Percentiles rank a stretch among this genome's conserved stretches.
Evolutionary conservation across 2,888 invertebrate species (phyloP).

Genomic region (Cephus pulcher): DNA sequence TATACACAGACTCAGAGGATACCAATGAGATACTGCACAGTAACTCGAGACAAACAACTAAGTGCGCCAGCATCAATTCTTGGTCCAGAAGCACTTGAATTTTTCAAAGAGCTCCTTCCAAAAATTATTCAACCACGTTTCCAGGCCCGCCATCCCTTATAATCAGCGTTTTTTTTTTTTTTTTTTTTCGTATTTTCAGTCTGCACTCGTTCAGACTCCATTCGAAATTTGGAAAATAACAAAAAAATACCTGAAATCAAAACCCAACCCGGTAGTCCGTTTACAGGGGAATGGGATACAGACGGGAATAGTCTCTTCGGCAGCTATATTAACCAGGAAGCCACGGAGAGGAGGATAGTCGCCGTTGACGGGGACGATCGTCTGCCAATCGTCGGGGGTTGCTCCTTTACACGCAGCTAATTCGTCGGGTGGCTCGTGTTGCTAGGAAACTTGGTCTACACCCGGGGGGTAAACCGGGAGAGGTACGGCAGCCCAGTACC

Average conservation of each 20-base stretch:
- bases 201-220: background rate
- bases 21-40: background rate
- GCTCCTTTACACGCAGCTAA: background rate
- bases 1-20: background rate
- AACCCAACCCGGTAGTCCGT: background rate
- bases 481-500: conserved; percentile 9
- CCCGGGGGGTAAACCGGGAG: background rate
- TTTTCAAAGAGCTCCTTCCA: background rate
- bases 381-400: background rate
- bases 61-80: background rate
- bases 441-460: background rate
- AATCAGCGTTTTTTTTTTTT: background rate
- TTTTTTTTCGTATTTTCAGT: background rate
- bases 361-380: background rate
- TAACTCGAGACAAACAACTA: background rate
- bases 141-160: background rate
- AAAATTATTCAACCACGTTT: background rate
- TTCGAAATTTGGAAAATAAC: background rate
- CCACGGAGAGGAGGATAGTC: background rate
- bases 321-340: background rate
- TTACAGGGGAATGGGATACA: background rate
- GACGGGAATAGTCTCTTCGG: background rate
- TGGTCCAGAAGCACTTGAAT: background rate
- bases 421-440: conserved; percentile 8
- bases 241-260: too few species aligned